phyloP scores from a whole-genome alignment of 35 echinoderm and acorn worm species.

The Ptychodera flava region DNA sequence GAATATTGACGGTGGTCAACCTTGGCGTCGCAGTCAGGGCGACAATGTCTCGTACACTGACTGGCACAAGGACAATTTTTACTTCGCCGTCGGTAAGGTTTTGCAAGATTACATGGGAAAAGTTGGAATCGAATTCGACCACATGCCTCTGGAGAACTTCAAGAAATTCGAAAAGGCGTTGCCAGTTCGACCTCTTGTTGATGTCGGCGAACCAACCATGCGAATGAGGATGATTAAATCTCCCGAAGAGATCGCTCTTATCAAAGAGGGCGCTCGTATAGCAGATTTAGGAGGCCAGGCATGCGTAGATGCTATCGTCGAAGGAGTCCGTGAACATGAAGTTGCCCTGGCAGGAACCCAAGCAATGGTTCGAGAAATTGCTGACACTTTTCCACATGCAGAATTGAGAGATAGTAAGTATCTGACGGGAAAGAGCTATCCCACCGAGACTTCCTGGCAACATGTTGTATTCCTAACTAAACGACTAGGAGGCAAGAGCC shows the following conservation, averaged over 20 bases:
- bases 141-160: constrained; percentile 57
- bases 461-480: no score
- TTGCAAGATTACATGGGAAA: constrained; percentile 40
- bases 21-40: constrained; percentile 61
- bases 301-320: constrained; percentile 56
- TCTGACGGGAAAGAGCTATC: no score
- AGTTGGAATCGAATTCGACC: constrained; percentile 81
- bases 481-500: no score
- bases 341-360: constrained; percentile 48
- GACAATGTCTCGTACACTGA: constrained; percentile 83
- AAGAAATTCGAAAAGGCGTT: constrained; percentile 62
- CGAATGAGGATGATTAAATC: constrained; percentile 77
- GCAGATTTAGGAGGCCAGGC: constrained; percentile 70
- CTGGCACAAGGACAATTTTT: constrained; percentile 89
- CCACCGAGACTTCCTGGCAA: no score
- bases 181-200: constrained; percentile 42
- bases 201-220: constrained; percentile 80
- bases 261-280: constrained; percentile 75
- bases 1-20: constrained; percentile 72
- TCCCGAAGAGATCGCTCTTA: constrained; percentile 69
- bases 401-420: constrained; percentile 87
- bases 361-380: constrained; percentile 84
- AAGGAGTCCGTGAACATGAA: constrained; percentile 71
- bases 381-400: constrained; percentile 53
- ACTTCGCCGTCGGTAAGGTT: constrained; percentile 53